Conservation (phyloP, 2,888 invertebrate genomes). For the Resseliella maxima region DNA sequence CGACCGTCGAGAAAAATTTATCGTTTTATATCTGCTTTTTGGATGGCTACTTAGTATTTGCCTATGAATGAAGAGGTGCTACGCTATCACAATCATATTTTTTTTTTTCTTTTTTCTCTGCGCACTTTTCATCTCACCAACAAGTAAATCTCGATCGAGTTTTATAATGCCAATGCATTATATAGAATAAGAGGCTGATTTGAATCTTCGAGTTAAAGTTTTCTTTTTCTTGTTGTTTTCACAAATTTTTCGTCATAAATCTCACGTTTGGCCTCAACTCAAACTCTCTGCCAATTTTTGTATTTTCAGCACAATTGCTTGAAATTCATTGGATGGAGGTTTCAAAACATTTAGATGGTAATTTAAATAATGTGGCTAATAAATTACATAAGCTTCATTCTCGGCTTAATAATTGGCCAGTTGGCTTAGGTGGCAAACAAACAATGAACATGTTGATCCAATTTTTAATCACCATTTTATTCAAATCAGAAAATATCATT, state of each 20-base stretch:
- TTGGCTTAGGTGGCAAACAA: neutral
- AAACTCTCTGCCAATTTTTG: neutral
- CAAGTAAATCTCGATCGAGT: neutral
- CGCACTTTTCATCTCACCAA: too few relatives aligned
- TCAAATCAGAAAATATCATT: slow-evolving; percentile 44
- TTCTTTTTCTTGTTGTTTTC: too few relatives aligned
- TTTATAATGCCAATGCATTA: neutral
- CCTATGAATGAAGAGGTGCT: neutral
- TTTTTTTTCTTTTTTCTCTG: neutral
- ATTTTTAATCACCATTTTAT: slow-evolving; percentile 40
- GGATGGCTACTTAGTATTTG: neutral
- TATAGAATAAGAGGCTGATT: neutral
- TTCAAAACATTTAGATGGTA: slow-evolving; percentile 12
- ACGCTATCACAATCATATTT: neutral
- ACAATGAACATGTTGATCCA: slow-evolving; percentile 26
- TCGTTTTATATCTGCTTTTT: neutral
- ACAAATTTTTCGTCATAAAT: neutral
- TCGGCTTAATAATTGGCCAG: neutral
- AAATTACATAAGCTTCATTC: neutral
- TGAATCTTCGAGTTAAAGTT: neutral
- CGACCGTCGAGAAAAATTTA: neutral
- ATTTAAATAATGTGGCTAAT: slow-evolving; percentile 22
- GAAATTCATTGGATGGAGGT: neutral
- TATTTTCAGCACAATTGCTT: neutral
- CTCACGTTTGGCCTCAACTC: neutral